These are phyloP conservation scores for Spatulosminthurus flaviceps DNA, from an alignment of 2,888 invertebrate species.

Conservation along the genomic window DNA sequence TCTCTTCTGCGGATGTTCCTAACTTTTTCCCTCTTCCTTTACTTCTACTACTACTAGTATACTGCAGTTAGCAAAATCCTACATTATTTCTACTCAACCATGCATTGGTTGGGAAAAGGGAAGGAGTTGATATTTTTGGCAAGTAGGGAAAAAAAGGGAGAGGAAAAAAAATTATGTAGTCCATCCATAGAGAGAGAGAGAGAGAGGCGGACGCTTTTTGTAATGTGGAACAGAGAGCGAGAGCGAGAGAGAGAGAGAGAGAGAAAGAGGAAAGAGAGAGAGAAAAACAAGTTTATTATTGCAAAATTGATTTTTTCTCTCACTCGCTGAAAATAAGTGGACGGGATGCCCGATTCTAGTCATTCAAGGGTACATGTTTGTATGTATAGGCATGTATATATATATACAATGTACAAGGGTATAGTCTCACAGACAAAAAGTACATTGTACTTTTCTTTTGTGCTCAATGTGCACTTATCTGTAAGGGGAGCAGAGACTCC, in stretches of 20 bases:
- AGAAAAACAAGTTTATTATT: conserved; percentile 5
- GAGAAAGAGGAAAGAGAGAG: not conserved
- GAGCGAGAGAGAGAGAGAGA: not conserved
- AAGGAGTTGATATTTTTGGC: conserved; percentile 4
- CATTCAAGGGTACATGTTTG: not conserved
- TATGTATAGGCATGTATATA: not conserved
- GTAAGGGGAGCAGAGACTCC: no score
- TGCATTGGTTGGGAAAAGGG: conserved; percentile 9
- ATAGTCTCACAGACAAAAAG: no score
- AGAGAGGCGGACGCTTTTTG: not conserved
- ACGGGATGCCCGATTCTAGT: not conserved
- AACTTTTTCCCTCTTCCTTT: not conserved
- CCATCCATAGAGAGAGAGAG: not conserved
- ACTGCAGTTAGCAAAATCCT: not conserved
- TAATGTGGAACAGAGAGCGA: not conserved
- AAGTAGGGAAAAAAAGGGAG: not conserved
- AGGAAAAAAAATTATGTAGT: not conserved
- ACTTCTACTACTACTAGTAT: no score
- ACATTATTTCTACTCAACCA: conserved; percentile 9
- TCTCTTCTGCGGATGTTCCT: conserved; percentile 14
- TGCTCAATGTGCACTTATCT: not conserved
- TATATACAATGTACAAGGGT: no score
- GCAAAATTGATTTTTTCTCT: conserved; percentile 1
- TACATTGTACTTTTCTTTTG: no score
- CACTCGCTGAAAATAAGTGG: conserved; percentile 10